Conservation (phyloP, 2,113 vertebrate genomes). For the Pelecanus crispus region DNA sequence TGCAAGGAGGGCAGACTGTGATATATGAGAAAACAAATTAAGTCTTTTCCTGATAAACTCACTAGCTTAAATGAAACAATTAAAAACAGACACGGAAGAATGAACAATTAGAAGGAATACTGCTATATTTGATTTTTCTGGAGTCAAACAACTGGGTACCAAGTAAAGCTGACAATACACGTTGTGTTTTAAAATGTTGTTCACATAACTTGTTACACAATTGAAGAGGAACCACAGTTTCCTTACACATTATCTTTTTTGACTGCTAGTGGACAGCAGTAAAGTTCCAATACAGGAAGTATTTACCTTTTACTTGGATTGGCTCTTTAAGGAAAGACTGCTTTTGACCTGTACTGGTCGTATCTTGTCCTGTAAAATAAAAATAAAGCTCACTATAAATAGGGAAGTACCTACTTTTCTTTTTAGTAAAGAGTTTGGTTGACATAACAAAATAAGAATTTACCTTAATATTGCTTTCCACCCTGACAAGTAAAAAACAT, state of each 20-base stretch:
- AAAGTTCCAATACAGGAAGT: not conserved
- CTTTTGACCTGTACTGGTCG: slow-evolving; percentile 58
- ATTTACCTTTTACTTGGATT: slow-evolving; percentile 78
- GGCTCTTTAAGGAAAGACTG: slow-evolving; percentile 64
- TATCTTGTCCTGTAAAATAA: slow-evolving; percentile 64
- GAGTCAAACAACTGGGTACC: not conserved
- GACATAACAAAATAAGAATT: not conserved
- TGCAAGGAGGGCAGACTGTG: not conserved
- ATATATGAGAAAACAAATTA: not conserved
- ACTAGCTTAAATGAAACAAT: not conserved
- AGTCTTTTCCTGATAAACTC: not conserved
- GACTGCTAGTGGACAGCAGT: not conserved
- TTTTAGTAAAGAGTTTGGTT: not conserved
- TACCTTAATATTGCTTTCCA: not conserved
- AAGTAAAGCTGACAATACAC: not conserved
- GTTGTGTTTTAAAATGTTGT: not conserved
- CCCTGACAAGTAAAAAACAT: not conserved
- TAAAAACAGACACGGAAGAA: not conserved
- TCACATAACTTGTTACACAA: not conserved
- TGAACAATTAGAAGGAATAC: not conserved
- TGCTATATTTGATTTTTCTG: not conserved
- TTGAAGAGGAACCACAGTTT: not conserved
- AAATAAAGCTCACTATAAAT: not conserved
- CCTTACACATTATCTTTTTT: not conserved
- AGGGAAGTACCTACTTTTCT: not conserved